Evolutionary conservation across 1,140 invertebrate genomes (phyloP), one percentile per base, ranked within the genome.

Genomic region (Heliothis virescens): DNA sequence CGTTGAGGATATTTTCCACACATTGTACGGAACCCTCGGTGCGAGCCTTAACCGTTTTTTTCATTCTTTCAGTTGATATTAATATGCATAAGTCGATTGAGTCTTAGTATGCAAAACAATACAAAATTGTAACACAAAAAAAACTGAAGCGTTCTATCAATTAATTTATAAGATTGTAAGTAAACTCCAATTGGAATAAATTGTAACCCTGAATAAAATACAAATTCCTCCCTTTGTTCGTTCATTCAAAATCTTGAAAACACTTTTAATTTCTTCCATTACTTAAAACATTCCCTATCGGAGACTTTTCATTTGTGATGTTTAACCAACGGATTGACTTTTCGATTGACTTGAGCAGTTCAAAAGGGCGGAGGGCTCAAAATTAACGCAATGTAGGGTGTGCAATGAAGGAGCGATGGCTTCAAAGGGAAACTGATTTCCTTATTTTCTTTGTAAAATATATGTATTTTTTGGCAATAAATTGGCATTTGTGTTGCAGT

Each of bases 301-400:
- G 84, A 86, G 88, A 91, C 89, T 93, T 92, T 92, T 93, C 91
- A 94, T 93, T 94, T 91, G 90, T 85, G 88, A 90, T 92, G 91
- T 92, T 94, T 94, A 94, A 92, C 92, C 89, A 91, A 91, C 86
- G 90, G 89, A 90, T 92, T 90, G 91, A 90, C 88, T 91, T 94
- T 90, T 90, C 92, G 90, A 93, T 92, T 93, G 90, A 92, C 87
- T 93, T 91, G 91, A 91, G 87, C 88, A 85, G 89, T 90, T 94
- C 92, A 94, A 94, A 71, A 94, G 92, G 89, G 85, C 87, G 87
- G 79, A 88, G 90, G 90, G 87, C 80, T 83, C 82, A 81, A 88
- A 93, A 94, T 94, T 93, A 93, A 90, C 88, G 87, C 87, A 80
- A 89, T 87, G 85, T 82, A 86, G 90, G 91, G 90, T 85, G 90